Conservation (phyloP, 1,140 invertebrate genomes). For the Plodia interpunctella region DNA sequence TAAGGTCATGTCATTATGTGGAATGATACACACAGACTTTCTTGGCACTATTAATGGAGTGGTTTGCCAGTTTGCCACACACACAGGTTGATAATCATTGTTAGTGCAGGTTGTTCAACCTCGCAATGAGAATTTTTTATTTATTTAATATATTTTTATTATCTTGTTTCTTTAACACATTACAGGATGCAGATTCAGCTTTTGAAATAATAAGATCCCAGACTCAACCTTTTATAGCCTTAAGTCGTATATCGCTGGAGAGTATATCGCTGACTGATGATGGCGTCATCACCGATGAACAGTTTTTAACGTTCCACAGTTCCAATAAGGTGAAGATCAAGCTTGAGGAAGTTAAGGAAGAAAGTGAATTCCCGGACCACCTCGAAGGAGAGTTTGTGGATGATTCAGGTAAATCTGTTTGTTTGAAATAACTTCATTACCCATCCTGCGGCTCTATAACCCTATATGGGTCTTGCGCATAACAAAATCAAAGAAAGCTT, state of each 20-base stretch:
- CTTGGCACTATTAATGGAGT: too few relatives aligned
- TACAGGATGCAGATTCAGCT: neutral
- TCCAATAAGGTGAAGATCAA: slow-evolving; percentile 22
- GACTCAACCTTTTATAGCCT: neutral
- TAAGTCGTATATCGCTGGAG: slow-evolving; percentile 14
- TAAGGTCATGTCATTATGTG: too few relatives aligned
- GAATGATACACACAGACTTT: too few relatives aligned
- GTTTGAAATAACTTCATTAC: too few relatives aligned
- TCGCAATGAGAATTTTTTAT: too few relatives aligned
- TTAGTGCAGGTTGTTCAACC: too few relatives aligned
- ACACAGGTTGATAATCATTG: too few relatives aligned
- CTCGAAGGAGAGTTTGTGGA: slow-evolving; percentile 32
- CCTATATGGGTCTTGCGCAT: too few relatives aligned
- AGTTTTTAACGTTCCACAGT: slow-evolving; percentile 9
- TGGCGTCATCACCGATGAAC: neutral
- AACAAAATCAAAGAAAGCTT: too few relatives aligned
- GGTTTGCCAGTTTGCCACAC: too few relatives aligned
- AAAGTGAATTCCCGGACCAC: slow-evolving; percentile 14
- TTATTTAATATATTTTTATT: too few relatives aligned
- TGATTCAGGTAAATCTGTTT: slow-evolving; percentile 20
- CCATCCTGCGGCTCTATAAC: too few relatives aligned
- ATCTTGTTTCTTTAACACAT: neutral
- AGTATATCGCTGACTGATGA: slow-evolving; percentile 13
- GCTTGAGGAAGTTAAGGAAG: slow-evolving; percentile 38
- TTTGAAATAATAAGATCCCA: slow-evolving; percentile 7